Evolutionary conservation across 2,888 invertebrate species (phyloP).

Genomic region (Lasioglossum marginatum): DNA sequence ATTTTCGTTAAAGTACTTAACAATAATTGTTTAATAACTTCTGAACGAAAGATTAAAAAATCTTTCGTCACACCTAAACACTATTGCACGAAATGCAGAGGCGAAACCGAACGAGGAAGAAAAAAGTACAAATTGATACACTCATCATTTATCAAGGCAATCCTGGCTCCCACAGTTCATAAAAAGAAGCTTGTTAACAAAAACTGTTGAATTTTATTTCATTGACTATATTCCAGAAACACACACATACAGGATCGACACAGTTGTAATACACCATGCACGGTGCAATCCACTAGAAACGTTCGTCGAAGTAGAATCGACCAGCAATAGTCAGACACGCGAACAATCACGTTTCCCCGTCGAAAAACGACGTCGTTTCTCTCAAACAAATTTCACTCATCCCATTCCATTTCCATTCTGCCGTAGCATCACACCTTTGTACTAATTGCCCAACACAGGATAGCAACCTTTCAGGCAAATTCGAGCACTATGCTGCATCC

Average conservation of each 20-base stretch:
- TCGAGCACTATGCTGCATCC: not conserved
- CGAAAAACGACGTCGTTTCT: slow-evolving; percentile 31
- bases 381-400: not conserved
- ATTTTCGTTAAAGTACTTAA: not conserved
- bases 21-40: too few species aligned
- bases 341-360: not conserved
- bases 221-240: not conserved
- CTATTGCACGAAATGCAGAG: not conserved
- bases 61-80: not conserved
- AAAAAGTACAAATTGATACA: not conserved
- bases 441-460: not conserved
- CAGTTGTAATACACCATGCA: not conserved
- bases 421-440: not conserved
- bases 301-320: not conserved
- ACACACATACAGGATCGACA: not conserved
- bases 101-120: not conserved
- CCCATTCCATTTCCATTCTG: not conserved
- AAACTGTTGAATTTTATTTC: not conserved
- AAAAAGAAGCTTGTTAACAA: not conserved
- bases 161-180: not conserved
- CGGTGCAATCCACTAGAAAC: not conserved
- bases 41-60: not conserved
- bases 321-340: not conserved
- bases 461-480: not conserved
- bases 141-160: not conserved